Evolutionary conservation across 2,888 invertebrate genomes (phyloP).

Genomic region (Mythimna lalbum): DNA sequence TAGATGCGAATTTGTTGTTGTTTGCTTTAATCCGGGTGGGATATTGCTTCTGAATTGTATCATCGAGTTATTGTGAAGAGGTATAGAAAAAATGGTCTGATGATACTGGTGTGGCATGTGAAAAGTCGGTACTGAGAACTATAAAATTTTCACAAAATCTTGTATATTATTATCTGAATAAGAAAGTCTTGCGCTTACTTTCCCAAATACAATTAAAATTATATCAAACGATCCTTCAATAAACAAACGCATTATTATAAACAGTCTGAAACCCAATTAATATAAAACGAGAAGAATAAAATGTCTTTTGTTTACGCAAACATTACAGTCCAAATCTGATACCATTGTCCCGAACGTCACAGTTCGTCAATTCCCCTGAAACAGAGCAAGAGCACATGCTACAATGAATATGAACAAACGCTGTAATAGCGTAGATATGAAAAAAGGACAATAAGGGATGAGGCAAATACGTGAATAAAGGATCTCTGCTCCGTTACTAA

Average conservation of each 20-base stretch:
- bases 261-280: constrained; percentile 4
- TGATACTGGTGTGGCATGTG: background rate
- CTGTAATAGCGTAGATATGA: constrained; percentile 77
- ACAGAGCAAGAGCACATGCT: constrained; percentile 54
- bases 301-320: constrained; percentile 29
- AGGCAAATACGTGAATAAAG: constrained; percentile 78
- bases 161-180: constrained; percentile 2
- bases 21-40: constrained; percentile 8
- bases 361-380: constrained; percentile 57
- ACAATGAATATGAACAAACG: constrained; percentile 72
- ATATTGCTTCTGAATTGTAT: constrained; percentile 1
- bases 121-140: background rate
- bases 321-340: constrained; percentile 21
- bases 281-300: constrained; percentile 7
- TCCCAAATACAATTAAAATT: background rate
- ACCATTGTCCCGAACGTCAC: constrained; percentile 50
- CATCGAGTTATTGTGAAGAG: background rate
- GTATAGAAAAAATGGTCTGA: background rate
- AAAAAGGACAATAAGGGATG: constrained; percentile 79
- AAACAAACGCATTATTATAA: background rate
- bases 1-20: constrained; percentile 40
- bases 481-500: constrained; percentile 72
- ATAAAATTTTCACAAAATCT: background rate
- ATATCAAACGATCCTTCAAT: background rate
- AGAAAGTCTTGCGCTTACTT: background rate